Percentiles rank a stretch among this genome's conserved stretches.
Evolutionary conservation across 1,140 invertebrate genomes (phyloP).

Genomic region (Zaprionus africanus): DNA sequence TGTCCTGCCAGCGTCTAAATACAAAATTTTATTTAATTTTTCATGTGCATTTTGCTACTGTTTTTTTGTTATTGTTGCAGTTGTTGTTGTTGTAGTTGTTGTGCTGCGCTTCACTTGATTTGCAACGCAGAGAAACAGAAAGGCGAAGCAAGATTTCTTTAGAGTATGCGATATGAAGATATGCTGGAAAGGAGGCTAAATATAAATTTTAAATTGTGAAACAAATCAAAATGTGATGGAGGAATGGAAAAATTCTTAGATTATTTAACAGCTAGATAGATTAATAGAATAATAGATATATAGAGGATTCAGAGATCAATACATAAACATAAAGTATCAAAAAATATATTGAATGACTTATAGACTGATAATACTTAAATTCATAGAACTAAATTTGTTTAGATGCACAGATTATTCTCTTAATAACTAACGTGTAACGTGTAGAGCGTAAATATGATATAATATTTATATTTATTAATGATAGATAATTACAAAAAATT

Average conservation of each 20-base stretch:
- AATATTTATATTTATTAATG: too few relatives aligned
- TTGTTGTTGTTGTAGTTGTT: constrained; percentile 1
- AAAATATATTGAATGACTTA: background rate
- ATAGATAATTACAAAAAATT: background rate
- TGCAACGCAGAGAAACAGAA: constrained; percentile 24
- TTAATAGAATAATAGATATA: background rate
- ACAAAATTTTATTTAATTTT: constrained; percentile 48
- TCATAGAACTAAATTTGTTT: too few relatives aligned
- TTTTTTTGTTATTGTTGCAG: background rate
- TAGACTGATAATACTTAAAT: too few relatives aligned
- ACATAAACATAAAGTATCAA: background rate
- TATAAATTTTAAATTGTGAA: background rate
- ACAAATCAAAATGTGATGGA: background rate
- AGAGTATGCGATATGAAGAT: background rate
- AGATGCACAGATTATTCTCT: too few relatives aligned
- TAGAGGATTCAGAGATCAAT: background rate
- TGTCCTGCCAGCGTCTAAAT: constrained; percentile 27
- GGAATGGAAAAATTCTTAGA: background rate
- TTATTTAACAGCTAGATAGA: background rate
- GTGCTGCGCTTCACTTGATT: constrained; percentile 33
- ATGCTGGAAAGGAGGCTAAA: background rate
- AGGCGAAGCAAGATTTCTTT: background rate
- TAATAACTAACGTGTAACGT: too few relatives aligned
- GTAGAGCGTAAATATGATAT: too few relatives aligned
- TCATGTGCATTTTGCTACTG: constrained; percentile 10